Conservation (phyloP, 2,888 invertebrate species). For the Thecocarcelia acutangulata region DNA sequence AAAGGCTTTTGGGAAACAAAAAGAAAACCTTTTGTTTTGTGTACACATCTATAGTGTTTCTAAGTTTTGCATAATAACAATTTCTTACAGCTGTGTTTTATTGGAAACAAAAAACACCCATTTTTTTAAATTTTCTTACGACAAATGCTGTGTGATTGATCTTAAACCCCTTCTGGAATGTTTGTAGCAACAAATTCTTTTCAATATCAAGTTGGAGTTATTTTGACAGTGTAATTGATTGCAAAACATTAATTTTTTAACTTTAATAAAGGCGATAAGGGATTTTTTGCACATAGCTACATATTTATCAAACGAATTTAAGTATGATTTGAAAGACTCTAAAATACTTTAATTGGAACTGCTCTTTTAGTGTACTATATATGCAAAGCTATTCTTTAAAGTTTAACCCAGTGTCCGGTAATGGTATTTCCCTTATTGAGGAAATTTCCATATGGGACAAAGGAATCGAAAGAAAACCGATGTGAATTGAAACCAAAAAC, state of each 20-base stretch:
- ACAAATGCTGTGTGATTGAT: slow-evolving; percentile 56
- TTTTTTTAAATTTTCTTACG: slow-evolving; percentile 36
- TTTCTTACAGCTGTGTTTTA: slow-evolving; percentile 55
- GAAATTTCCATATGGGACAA: no score
- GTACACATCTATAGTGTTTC: neutral
- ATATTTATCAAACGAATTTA: no score
- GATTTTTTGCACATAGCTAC: no score
- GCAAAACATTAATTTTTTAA: slow-evolving; percentile 9
- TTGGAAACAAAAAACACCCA: neutral
- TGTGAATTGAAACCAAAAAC: no score
- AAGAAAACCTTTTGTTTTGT: neutral
- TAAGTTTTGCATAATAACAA: slow-evolving; percentile 15
- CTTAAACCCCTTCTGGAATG: slow-evolving; percentile 10
- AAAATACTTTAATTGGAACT: no score
- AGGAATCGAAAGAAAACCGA: no score
- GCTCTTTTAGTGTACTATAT: no score
- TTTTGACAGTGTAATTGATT: slow-evolving; percentile 56
- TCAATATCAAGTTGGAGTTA: slow-evolving; percentile 14
- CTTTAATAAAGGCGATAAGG: no score
- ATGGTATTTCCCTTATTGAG: no score
- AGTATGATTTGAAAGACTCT: no score
- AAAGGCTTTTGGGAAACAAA: slow-evolving; percentile 25
- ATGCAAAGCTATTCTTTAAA: no score
- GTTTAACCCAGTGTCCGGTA: no score
- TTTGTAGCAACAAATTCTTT: neutral